Evolutionary conservation across 1,140 invertebrate species (phyloP), one percentile per base, ranked within the genome.

Genomic region (Nomia melanderi): DNA sequence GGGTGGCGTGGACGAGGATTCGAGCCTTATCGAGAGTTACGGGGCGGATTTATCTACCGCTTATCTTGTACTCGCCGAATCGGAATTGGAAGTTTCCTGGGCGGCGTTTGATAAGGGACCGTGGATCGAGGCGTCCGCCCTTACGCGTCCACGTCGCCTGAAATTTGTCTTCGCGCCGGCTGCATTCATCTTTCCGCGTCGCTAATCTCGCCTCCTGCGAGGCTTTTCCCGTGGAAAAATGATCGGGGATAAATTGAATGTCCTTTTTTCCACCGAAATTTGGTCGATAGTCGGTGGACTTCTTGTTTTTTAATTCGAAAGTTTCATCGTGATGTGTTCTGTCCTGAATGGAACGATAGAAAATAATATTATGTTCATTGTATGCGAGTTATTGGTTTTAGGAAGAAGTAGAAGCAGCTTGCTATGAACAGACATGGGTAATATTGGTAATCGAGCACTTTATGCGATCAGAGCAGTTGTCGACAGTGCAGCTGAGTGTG

Each of bases 1-100:
- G 36, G 29, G 23, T 27, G 33, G 23, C 20, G 25, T 31, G 31
- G 20, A 56, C 14, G 11, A 20, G 33, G 25, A 20, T 41, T 33
- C 53, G 4, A n/a, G 71, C 12, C 36, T 76, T 76, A 69, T 77
- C 66, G 41, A 41, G 62, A 53, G 20, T 47, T 63, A 60, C 33
- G 23, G n/a, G 31, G n/a, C 20, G 41, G 23, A 25, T 36, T 70
- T 76, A 70, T 70, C 65, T n/a, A 31, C 27, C 23, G 31, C 31
- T 77, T 77, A 77, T 71, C 75, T 53, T 63, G 66, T 70, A 62
- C 33, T 71, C 44, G 67, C 44, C 56, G 36, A 62, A 77, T 77
- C 74, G 74, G 54, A 60, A 63, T 77, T 70, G 66, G 33, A 71
- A 70, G 56, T 71, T 77, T 63, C 41, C 23, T 44, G 54, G 25